Conservation (phyloP, 2,888 invertebrate genomes). For the Caradrina kadenii region DNA sequence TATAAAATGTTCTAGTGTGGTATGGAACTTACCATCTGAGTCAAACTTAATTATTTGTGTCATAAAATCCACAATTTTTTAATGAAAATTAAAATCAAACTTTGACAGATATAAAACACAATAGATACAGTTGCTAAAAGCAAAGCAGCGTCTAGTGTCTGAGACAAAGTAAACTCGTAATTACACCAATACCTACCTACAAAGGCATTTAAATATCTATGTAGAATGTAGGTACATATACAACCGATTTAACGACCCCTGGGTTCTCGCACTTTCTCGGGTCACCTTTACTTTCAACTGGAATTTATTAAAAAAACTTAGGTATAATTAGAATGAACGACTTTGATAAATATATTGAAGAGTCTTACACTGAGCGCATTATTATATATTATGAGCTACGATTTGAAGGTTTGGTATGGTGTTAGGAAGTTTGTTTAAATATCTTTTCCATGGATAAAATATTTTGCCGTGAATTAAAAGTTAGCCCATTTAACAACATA, state of each 20-base stretch:
- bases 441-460: neutral
- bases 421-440: neutral
- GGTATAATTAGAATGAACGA: slow-evolving; percentile 39
- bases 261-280: slow-evolving; percentile 41
- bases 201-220: slow-evolving; percentile 29
- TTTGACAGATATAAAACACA: slow-evolving; percentile 3
- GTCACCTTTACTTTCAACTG: slow-evolving; percentile 54
- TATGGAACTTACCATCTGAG: neutral
- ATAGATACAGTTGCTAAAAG: slow-evolving; percentile 13
- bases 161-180: slow-evolving; percentile 32
- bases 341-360: slow-evolving; percentile 38
- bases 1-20: neutral
- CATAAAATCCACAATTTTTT: neutral
- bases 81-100: neutral
- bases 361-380: neutral
- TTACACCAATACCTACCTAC: slow-evolving; percentile 43
- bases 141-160: slow-evolving; percentile 27
- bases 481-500: slow-evolving; percentile 49
- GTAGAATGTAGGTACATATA: slow-evolving; percentile 26
- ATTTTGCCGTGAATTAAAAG: neutral
- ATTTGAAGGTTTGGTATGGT: neutral
- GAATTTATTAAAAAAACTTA: slow-evolving; percentile 47
- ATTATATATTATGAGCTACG: neutral
- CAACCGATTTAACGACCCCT: slow-evolving; percentile 32
- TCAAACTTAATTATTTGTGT: neutral